These are phyloP conservation scores for Notothenia coriiceps DNA, from an alignment of 2,113 vertebrate genomes.

Conservation along the genomic window DNA sequence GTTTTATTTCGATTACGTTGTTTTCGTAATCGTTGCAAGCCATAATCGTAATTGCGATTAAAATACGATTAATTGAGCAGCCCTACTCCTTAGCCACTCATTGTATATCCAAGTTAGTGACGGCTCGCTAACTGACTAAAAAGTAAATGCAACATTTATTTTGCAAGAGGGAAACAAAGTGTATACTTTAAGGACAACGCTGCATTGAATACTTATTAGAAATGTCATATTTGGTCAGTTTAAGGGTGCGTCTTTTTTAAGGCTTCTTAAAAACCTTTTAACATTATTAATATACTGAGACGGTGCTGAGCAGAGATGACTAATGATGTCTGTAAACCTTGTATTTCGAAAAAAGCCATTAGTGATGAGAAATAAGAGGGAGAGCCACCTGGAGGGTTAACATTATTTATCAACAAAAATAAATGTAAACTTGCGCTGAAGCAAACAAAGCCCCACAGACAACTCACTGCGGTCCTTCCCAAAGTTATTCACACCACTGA, in stretches of 20 bases:
- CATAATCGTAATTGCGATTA: too few species aligned
- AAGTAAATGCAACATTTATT: not conserved
- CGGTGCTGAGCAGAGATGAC: not conserved
- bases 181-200: not conserved
- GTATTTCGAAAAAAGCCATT: not conserved
- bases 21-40: too few species aligned
- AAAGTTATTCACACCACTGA: conserved; percentile 3
- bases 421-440: not conserved
- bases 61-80: too few species aligned
- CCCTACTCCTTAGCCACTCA: not conserved
- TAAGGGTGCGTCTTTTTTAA: too few species aligned
- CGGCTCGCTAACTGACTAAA: not conserved
- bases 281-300: not conserved
- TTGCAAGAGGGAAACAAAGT: not conserved
- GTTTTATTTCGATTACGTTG: too few species aligned
- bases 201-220: not conserved
- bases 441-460: not conserved
- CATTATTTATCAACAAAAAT: not conserved
- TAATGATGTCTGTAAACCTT: not conserved
- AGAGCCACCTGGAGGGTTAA: not conserved
- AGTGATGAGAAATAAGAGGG: not conserved
- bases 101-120: not conserved
- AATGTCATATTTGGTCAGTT: not conserved
- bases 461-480: not conserved
- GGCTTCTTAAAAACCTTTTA: not conserved